These are phyloP conservation scores for Trachythela sp. DNA, from an alignment of 64 coral and sea anemone genomes.

Conservation along the genomic window DNA sequence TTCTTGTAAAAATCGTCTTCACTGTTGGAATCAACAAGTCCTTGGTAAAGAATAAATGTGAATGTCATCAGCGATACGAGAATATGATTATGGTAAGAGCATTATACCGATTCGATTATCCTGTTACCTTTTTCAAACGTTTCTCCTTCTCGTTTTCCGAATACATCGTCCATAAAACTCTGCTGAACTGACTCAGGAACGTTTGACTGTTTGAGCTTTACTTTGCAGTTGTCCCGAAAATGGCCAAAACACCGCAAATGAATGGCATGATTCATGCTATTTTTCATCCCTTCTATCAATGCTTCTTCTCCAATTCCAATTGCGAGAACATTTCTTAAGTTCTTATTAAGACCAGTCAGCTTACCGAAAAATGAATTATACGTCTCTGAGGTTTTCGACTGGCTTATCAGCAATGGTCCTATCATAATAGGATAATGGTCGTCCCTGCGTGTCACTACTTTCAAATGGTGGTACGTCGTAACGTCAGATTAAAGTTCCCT, in stretches of 20 bases:
- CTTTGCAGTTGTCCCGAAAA: slow-evolving; percentile 30
- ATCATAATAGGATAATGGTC: slow-evolving; percentile 31
- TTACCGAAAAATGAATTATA: slow-evolving; percentile 38
- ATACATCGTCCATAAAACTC: not conserved
- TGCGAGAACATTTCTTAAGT: slow-evolving; percentile 25
- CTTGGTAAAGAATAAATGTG: not conserved
- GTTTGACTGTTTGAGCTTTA: not conserved
- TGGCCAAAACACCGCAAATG: too few species aligned
- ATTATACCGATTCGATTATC: not conserved
- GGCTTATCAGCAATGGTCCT: slow-evolving; percentile 32
- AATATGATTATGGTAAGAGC: too few species aligned
- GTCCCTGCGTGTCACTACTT: too few species aligned
- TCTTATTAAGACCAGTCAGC: not conserved
- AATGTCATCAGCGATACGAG: slow-evolving; percentile 9
- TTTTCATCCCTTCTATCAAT: not conserved
- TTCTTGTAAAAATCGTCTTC: slow-evolving; percentile 12
- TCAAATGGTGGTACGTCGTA: slow-evolving; percentile 6
- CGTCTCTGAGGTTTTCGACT: not conserved
- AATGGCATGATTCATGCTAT: not conserved
- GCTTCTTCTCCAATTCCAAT: slow-evolving; percentile 26
- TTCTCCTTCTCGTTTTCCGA: slow-evolving; percentile 20
- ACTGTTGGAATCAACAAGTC: slow-evolving; percentile 25
- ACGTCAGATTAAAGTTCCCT: slow-evolving; percentile 26
- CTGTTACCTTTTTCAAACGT: slow-evolving; percentile 30
- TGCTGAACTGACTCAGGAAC: slow-evolving; percentile 2